These are phyloP conservation scores for Diaprepes abbreviatus DNA, from an alignment of 2,888 invertebrate genomes.

Conservation along the genomic window DNA sequence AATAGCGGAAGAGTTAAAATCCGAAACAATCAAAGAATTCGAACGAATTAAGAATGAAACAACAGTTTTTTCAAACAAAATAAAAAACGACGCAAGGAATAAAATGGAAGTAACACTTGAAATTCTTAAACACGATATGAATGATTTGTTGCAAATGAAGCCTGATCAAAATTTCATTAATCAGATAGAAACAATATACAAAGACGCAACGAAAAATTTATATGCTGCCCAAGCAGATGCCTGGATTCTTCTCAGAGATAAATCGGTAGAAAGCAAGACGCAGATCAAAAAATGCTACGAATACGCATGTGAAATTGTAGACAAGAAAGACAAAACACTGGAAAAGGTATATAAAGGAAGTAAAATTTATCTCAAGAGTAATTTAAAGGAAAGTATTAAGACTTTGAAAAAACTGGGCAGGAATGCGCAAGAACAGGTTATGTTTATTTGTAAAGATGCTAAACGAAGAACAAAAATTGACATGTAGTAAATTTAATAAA, in stretches of 20 bases:
- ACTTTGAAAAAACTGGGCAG: slow-evolving; percentile 15
- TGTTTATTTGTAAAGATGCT: slow-evolving; percentile 34
- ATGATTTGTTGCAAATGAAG: slow-evolving; percentile 12
- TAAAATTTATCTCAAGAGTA: slow-evolving; percentile 32
- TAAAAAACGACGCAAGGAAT: slow-evolving; percentile 14
- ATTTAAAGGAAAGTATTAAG: slow-evolving; percentile 20
- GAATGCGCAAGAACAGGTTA: slow-evolving; percentile 28
- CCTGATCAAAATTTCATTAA: slow-evolving; percentile 23
- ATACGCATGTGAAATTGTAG: slow-evolving; percentile 37
- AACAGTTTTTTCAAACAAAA: not conserved
- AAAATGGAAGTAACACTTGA: slow-evolving; percentile 27
- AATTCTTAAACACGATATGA: slow-evolving; percentile 31
- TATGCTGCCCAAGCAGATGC: slow-evolving; percentile 20
- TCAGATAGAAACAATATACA: slow-evolving; percentile 32
- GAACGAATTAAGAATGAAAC: slow-evolving; percentile 37
- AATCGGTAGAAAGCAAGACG: slow-evolving; percentile 16
- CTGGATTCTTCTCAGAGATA: slow-evolving; percentile 21
- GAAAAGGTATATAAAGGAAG: slow-evolving; percentile 36
- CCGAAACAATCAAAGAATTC: slow-evolving; percentile 41
- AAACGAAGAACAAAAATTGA: slow-evolving; percentile 30
- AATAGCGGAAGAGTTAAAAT: slow-evolving; percentile 38
- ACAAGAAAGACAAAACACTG: slow-evolving; percentile 33
- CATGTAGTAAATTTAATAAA: not conserved
- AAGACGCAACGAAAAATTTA: slow-evolving; percentile 35
- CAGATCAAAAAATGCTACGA: slow-evolving; percentile 39